Evolutionary conservation across 2,888 invertebrate species (phyloP).

Genomic region (Choristoneura rosaceana): DNA sequence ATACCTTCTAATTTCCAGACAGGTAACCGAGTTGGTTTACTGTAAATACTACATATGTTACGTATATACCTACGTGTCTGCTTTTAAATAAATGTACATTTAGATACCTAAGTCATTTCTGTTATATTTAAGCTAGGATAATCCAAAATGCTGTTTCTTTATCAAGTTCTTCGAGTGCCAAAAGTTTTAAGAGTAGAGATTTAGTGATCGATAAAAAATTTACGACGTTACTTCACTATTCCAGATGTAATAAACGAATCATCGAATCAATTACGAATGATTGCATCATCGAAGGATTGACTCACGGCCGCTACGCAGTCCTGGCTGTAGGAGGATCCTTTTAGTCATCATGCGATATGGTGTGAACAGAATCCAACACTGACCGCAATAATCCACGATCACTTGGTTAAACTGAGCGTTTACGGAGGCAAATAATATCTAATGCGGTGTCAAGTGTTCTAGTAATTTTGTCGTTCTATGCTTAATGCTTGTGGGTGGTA

Average conservation of each 20-base stretch:
- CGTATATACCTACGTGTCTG: neutral
- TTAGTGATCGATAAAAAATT: conserved; percentile 51
- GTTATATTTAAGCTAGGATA: neutral
- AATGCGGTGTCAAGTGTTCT: conserved; percentile 15
- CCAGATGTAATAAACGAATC: conserved; percentile 62
- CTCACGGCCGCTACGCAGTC: conserved; percentile 76
- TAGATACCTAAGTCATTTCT: neutral
- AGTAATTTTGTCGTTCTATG: conserved; percentile 5
- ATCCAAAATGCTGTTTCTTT: neutral
- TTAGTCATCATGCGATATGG: conserved; percentile 72
- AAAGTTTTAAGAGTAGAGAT: neutral
- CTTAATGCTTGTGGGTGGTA: conserved; percentile 9
- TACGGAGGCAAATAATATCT: conserved; percentile 50
- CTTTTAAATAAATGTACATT: neutral
- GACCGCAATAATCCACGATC: conserved; percentile 59
- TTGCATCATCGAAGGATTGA: conserved; percentile 82
- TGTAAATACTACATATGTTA: no score
- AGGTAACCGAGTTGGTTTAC: neutral
- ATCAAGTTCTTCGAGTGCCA: neutral
- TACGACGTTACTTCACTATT: conserved; percentile 56
- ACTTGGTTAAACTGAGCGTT: conserved; percentile 57
- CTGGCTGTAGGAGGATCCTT: conserved; percentile 75
- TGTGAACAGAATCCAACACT: conserved; percentile 67
- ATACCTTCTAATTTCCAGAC: no score
- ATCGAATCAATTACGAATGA: conserved; percentile 73